Evolutionary conservation across 2,888 invertebrate species (phyloP).

Genomic region (Biston stratarius): DNA sequence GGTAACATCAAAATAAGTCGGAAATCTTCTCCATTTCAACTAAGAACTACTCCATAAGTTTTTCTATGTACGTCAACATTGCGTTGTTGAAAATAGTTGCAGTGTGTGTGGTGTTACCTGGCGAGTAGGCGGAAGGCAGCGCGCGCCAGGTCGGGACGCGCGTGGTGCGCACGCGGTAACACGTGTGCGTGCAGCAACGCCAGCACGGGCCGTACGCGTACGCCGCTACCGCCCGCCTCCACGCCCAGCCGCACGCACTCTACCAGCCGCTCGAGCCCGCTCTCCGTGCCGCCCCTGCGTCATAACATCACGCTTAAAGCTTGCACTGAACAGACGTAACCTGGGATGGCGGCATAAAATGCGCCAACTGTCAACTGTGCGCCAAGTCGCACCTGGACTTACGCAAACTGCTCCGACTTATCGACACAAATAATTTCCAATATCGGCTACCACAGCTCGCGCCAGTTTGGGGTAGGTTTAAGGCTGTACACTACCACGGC

Average conservation of each 20-base stretch:
- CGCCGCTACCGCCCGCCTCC: conserved; percentile 79
- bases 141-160: conserved; percentile 70
- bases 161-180: conserved; percentile 60
- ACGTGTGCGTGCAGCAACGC: conserved; percentile 73
- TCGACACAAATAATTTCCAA: no score
- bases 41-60: no score
- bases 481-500: no score
- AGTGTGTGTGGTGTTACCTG: conserved; percentile 47
- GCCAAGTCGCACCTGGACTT: no score
- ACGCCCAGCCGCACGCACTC: conserved; percentile 82
- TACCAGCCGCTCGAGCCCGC: conserved; percentile 79
- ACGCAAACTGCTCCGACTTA: no score
- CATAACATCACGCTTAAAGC: conserved; percentile 1
- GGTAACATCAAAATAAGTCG: no score
- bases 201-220: conserved; percentile 75
- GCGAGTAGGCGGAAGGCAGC: conserved; percentile 76
- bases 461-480: no score
- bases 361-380: no score
- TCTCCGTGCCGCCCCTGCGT: conserved; percentile 84
- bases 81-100: background rate
- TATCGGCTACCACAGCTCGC: no score
- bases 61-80: no score
- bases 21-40: no score
- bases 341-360: no score
- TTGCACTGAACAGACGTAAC: background rate